Base-by-base conservation (phyloP, 2,888 invertebrate species). In the Synergus umbraculus region DNA sequence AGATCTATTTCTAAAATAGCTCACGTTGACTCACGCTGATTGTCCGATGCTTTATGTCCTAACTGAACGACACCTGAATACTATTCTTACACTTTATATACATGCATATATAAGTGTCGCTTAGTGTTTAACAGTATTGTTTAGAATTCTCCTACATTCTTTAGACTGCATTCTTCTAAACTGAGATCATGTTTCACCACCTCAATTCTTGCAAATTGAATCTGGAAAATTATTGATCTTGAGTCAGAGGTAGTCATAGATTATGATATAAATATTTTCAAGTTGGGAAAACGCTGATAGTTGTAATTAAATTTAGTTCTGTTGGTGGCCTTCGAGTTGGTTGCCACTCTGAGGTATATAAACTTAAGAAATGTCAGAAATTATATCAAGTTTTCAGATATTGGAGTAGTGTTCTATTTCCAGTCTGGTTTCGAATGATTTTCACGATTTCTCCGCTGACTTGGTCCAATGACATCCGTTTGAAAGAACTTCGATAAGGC, bases 1-100 rank as follows among this genome's bases (percentile, higher is more conserved):
- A 69, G 78, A 79, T 82, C 82, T 83, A 83, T 83, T 83, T 82
- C 82, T 79, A 79, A 83, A 83, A 80, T 81, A 82, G 81, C 83
- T 78, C 77, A 69, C 80, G 81, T 83, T 80, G 80, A 80, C 83
- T 81, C 80, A 77, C 76, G 64, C 78, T 80, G 79, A 83, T 83
- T 82, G 82, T 78, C 78, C 79, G 76, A 81, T 82, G 83, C 76
- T 83, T 83, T 82, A 83, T 83, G 79, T 79, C 78, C 79, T 66
- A 78, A 67, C 78, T 78, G 79, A 79, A 77, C 44, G 76, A 41
- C 79, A 78, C 54, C 81, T 76, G 79, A 83, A 78, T 44, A 78
- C 81, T 81, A 81, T 83, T 83, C 81, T 83, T 79, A 67, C 78
- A 77, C 67, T 63, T 81, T 76, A 41, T 73, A 54, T 18, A 58